phyloP scores from a whole-genome alignment of 1,140 invertebrate genomes.

The Euwallacea fornicatus region DNA sequence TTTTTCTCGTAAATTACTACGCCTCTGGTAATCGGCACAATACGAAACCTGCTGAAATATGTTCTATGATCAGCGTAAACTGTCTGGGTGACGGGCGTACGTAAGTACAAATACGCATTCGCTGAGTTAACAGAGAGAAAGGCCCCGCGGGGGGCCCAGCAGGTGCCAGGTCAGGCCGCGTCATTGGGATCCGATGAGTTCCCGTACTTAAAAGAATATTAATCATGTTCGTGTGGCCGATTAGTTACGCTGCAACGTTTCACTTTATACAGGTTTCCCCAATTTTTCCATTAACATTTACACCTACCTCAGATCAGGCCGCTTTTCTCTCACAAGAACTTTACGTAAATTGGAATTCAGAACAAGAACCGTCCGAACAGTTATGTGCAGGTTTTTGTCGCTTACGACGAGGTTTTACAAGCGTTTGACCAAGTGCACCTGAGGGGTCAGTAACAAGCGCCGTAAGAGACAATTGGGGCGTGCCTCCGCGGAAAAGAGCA shows the following conservation, averaged over 20 bases:
- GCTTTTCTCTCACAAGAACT: background rate
- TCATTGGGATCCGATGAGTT: slow-evolving; percentile 26
- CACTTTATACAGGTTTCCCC: background rate
- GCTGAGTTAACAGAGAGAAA: slow-evolving; percentile 31
- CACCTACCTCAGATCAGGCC: background rate
- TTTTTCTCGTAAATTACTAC: background rate
- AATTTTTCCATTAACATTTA: background rate
- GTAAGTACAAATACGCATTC: slow-evolving; percentile 19
- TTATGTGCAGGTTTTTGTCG: slow-evolving; percentile 4
- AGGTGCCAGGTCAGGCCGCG: slow-evolving; percentile 29
- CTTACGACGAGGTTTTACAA: slow-evolving; percentile 7
- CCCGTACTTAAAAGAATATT: slow-evolving; percentile 29
- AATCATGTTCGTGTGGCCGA: slow-evolving; percentile 30
- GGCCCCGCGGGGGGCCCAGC: slow-evolving; percentile 25
- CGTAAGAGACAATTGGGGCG: background rate
- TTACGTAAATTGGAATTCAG: slow-evolving; percentile 5
- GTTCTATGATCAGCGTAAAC: slow-evolving; percentile 12
- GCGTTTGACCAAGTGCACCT: background rate
- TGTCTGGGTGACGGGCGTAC: slow-evolving; percentile 22
- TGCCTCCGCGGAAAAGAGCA: no score
- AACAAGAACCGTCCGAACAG: slow-evolving; percentile 5
- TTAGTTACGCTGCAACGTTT: slow-evolving; percentile 20
- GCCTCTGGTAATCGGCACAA: no score
- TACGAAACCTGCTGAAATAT: no score
- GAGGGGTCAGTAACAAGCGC: slow-evolving; percentile 6